A percentile compares a stretch with the other conserved stretches of the same genome.
These are phyloP conservation scores for Paelopatides confundens DNA, from an alignment of 53 echinoderm and acorn worm species.

Conservation along the genomic window DNA sequence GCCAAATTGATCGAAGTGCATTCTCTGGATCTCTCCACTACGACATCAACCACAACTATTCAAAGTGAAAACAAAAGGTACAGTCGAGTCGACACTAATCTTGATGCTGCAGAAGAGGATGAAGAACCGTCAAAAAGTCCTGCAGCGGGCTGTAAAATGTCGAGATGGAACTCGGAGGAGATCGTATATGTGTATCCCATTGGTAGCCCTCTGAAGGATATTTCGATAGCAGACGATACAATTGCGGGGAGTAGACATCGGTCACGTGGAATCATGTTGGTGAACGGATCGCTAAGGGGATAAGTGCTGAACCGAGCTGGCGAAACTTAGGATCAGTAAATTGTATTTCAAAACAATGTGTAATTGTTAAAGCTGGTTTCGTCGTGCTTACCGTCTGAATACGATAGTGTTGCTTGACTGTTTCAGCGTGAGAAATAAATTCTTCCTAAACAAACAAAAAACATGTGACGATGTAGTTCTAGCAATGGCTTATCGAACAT, in stretches of 20 bases:
- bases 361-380: no score
- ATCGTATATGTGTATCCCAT: background rate
- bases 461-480: no score
- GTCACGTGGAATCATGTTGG: slow-evolving; percentile 12
- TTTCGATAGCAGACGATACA: background rate
- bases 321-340: background rate
- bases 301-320: background rate
- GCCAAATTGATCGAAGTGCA: background rate
- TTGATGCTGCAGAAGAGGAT: background rate
- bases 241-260: background rate
- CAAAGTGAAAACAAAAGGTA: background rate
- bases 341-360: no score
- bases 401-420: no score
- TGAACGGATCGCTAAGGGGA: background rate
- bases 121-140: slow-evolving; percentile 6
- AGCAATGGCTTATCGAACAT: no score
- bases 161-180: slow-evolving; percentile 18
- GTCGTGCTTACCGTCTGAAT: no score
- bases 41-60: background rate
- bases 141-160: slow-evolving; percentile 17
- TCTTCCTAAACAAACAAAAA: no score
- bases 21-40: background rate
- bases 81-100: background rate
- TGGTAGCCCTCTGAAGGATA: background rate
- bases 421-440: no score